Conservation (phyloP, 2,888 invertebrate species). For the Chelonus formosanus region DNA sequence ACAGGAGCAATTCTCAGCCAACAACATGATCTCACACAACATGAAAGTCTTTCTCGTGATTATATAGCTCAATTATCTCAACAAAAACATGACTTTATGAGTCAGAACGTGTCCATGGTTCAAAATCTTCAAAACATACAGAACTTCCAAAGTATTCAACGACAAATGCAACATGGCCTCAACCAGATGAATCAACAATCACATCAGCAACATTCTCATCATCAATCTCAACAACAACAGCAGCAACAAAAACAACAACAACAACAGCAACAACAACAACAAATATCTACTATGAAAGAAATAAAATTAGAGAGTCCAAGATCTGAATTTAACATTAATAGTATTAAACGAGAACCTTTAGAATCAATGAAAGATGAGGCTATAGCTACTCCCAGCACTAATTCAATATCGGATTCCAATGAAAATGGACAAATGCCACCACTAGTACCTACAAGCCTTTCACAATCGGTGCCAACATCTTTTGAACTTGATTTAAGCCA, state of each 20-base stretch:
- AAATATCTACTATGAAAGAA: slow-evolving; percentile 45
- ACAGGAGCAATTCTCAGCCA: slow-evolving; percentile 69
- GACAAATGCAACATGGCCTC: slow-evolving; percentile 58
- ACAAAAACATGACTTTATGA: slow-evolving; percentile 62
- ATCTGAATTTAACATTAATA: slow-evolving; percentile 42
- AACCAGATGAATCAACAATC: slow-evolving; percentile 50
- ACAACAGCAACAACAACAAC: slow-evolving; percentile 39
- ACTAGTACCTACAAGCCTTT: slow-evolving; percentile 51
- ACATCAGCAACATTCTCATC: slow-evolving; percentile 45
- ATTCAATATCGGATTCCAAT: not conserved
- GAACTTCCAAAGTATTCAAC: slow-evolving; percentile 59
- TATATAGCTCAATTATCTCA: slow-evolving; percentile 57
- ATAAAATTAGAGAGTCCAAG: slow-evolving; percentile 54
- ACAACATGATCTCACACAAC: slow-evolving; percentile 54
- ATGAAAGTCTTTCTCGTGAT: slow-evolving; percentile 48
- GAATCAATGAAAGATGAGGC: slow-evolving; percentile 28
- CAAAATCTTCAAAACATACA: slow-evolving; percentile 59
- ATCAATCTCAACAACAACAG: slow-evolving; percentile 44
- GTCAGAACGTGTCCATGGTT: slow-evolving; percentile 48
- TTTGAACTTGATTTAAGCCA: slow-evolving; percentile 61
- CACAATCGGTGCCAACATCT: slow-evolving; percentile 48
- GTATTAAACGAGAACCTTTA: slow-evolving; percentile 57
- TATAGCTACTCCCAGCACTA: no score
- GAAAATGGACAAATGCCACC: slow-evolving; percentile 35
- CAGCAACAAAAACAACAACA: slow-evolving; percentile 41